phyloP scores from a whole-genome alignment of 2,113 vertebrate species.

The Shinisaurus crocodilurus region DNA sequence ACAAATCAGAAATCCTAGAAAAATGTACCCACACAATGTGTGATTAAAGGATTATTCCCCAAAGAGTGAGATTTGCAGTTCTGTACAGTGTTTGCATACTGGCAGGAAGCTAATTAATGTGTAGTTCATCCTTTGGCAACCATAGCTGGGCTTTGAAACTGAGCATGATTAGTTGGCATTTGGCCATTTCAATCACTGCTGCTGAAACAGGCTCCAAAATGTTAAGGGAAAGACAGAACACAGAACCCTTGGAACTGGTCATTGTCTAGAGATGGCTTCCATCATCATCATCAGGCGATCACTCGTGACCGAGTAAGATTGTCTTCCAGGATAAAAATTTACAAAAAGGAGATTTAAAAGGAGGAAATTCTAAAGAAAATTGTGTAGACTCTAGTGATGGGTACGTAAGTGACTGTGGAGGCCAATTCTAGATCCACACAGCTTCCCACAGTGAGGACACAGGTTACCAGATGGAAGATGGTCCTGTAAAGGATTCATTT shows the following conservation, averaged over 20 bases:
- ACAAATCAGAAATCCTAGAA: not conserved
- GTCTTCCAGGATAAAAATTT: too few species aligned
- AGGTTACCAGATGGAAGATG: too few species aligned
- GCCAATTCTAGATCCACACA: too few species aligned
- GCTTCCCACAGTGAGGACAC: too few species aligned
- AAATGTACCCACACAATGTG: constrained; percentile 9
- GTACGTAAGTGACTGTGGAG: too few species aligned
- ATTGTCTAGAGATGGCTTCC: not conserved
- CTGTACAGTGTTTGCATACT: constrained; percentile 2
- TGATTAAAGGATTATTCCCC: constrained; percentile 19
- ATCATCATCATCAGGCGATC: too few species aligned
- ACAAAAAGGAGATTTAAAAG: too few species aligned
- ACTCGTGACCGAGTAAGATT: too few species aligned
- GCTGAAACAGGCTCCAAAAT: constrained; percentile 1
- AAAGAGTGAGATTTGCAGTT: constrained; percentile 12
- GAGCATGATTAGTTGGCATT: constrained; percentile 25
- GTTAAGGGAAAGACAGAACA: not conserved
- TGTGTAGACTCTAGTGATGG: too few species aligned
- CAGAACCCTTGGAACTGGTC: not conserved
- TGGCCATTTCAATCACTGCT: constrained; percentile 21
- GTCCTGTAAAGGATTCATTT: too few species aligned
- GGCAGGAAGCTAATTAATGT: constrained; percentile 17
- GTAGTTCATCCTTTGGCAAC: constrained; percentile 13
- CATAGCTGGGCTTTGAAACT: not conserved
- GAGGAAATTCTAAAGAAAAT: too few species aligned